A percentile compares a stretch with the other conserved stretches of the same genome.
Conservation (phyloP, 2,888 invertebrate species). For the Euphydryas editha region DNA sequence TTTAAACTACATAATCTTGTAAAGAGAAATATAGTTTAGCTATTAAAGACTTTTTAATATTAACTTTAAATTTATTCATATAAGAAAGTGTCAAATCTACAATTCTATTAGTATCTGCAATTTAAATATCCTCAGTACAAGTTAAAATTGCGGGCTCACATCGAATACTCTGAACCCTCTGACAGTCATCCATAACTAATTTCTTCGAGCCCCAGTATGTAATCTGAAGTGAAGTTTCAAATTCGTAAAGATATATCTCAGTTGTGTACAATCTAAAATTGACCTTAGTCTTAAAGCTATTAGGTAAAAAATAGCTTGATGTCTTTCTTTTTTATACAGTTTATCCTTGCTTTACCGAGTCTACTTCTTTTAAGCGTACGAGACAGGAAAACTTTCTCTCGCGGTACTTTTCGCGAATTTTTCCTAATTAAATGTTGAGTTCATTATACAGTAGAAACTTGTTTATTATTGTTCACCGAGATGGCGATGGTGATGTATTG, state of each 20-base stretch:
- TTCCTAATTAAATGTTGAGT: slow-evolving; percentile 41
- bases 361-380: slow-evolving; percentile 35
- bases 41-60: too few relatives aligned
- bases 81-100: not conserved
- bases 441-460: slow-evolving; percentile 35
- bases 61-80: too few relatives aligned
- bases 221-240: slow-evolving; percentile 55
- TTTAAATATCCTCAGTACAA: not conserved
- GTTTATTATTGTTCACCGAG: slow-evolving; percentile 26
- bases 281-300: slow-evolving; percentile 12
- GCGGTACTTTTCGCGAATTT: slow-evolving; percentile 38
- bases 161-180: slow-evolving; percentile 13
- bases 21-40: too few relatives aligned
- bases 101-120: not conserved
- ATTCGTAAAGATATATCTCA: slow-evolving; percentile 25
- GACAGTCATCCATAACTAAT: slow-evolving; percentile 69
- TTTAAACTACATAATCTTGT: too few relatives aligned
- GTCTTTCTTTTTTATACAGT: slow-evolving; percentile 23
- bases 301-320: slow-evolving; percentile 23
- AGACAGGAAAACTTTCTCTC: slow-evolving; percentile 33
- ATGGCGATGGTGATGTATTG: slow-evolving; percentile 2
- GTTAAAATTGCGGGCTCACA: slow-evolving; percentile 7
- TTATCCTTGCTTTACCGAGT: slow-evolving; percentile 26
- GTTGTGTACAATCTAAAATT: slow-evolving; percentile 19
- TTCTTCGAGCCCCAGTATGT: slow-evolving; percentile 53